Evolutionary conservation across 2,797 vertebrate genomes (phyloP).

Genomic region (Graptemys geographica): DNA sequence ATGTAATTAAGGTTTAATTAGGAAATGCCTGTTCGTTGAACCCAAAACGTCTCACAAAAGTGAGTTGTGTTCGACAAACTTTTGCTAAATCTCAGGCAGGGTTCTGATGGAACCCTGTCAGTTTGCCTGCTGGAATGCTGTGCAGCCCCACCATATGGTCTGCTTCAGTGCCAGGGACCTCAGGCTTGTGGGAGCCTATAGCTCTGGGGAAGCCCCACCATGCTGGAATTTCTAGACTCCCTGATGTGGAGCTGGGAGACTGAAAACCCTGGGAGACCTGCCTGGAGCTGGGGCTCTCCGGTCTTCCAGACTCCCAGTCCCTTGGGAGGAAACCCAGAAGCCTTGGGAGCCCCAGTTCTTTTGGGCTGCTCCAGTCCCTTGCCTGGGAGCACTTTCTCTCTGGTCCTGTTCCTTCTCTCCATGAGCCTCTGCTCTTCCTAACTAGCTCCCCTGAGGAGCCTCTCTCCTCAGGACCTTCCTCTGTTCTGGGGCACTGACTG

Average conservation of each 20-base stretch:
- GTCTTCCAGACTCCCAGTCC: neutral
- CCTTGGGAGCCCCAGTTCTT: neutral
- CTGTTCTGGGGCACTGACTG: too few relatives aligned
- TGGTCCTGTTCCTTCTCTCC: neutral
- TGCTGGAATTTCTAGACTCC: neutral
- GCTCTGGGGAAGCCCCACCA: neutral
- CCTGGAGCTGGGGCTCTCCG: neutral
- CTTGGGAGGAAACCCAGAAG: neutral
- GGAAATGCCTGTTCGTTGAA: neutral
- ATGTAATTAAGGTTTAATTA: neutral
- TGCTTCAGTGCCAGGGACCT: too few relatives aligned
- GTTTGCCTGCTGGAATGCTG: neutral
- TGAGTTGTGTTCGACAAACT: neutral
- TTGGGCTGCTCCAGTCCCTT: neutral
- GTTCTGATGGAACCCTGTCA: neutral
- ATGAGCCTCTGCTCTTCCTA: neutral
- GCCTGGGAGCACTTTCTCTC: neutral
- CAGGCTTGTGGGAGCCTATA: too few relatives aligned
- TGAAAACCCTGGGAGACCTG: neutral
- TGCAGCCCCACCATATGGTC: neutral
- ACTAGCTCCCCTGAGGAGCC: neutral
- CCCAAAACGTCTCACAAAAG: neutral
- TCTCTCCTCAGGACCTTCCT: too few relatives aligned
- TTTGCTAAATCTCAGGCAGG: neutral
- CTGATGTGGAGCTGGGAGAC: neutral